Evolutionary conservation across 2,113 vertebrate species (phyloP), one percentile per base, ranked within the genome.

Genomic region (Rhinolophus ferrumequinum): DNA sequence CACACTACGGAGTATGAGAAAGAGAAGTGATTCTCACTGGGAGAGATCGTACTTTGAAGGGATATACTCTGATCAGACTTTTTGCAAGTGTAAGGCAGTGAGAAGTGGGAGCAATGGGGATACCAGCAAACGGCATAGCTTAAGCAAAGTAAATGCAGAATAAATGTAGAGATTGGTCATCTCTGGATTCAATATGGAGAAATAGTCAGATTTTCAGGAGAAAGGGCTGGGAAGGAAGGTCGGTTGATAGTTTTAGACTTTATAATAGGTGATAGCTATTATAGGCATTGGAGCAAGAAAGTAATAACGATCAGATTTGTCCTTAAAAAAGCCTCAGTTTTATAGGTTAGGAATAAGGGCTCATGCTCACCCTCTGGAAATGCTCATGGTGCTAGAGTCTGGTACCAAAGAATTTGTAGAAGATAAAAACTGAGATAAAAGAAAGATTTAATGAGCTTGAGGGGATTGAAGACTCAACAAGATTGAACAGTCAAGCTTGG

Each of bases 221-320:
- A 83, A 95, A 76, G 66, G n/a, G 15, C 67, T 93, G n/a, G 28
- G 86, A 94, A 64, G 70, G 47, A 87, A 67, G 6, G 22, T 64
- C 86, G 18, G 73, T 70, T 93, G 56, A 93, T 54, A 60, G 35
- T 58, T 89, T 47, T 62, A 64, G 50, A 90, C 56, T 90, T 89
- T 22, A 9, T 54, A 89, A 19, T 62, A 76, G 44, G n/a, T 84
- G 60, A 26, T 73, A 35, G 58, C 21, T 83, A 8, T 70, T 3
- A 21, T 76, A 22, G 54, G n/a, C 93, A 58, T 96, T 95, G 92
- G 79, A 91, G 28, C 56, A 93, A 94, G 67, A 38, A 5, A 64
- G 21, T 96, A 12, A 24, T 76, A 44, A 44, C 44, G 44, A 80
- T 94, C 28, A 81, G 28, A 52, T 69, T 52, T 85, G 33, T 82